Evolutionary conservation across 2,113 vertebrate genomes (phyloP), one percentile per base, ranked within the genome.

Genomic region (Stegostoma tigrinum): DNA sequence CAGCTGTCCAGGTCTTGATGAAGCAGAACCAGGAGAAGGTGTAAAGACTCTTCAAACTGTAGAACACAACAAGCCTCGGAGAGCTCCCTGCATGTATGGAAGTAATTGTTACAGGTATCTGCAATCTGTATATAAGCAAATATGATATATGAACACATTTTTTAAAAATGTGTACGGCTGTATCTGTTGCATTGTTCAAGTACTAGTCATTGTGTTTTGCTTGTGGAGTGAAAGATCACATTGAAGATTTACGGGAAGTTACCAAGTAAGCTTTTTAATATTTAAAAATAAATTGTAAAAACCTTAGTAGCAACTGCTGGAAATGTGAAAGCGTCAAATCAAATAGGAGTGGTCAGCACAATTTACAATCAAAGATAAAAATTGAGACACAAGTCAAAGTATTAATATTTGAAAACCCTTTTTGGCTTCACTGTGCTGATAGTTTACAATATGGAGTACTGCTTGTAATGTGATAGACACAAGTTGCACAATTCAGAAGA

Each of bases 51-150:
- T 95, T 96, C 96, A 96, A 96, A 96, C 24, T 96, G 97, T 96
- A 96, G 96, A 96, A 90, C 95, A 96, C 95, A 97, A 80, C 70
- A 96, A 96, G 34, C 87, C 0, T 85, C 97, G 96, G 96, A 98
- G 97, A 96, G 97, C 95, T 38, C 96, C 97, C 96, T 98, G 98
- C 96, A 97, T 97, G 96, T 98, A 98, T 97, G 98, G 98, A 96
- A 96, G 96, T 96, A 96, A 55, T 87, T 98, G 98, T 96, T 98
- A 98, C 97, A 98, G 98, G 98, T 98, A 98, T 97, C 19, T 38
- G 19, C n/a, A 34, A 38, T 91, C 34, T 91, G 21, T 21, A 8
- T 66, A n/a, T 14, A 64, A 61, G n/a, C 19, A 64, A 7, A 90
- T n/a, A 17, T 48, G 0, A 80, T 89, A 89, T 5, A 91, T 64